Conservation (phyloP, 2,797 vertebrate species). For the Peromyscus eremicus region DNA sequence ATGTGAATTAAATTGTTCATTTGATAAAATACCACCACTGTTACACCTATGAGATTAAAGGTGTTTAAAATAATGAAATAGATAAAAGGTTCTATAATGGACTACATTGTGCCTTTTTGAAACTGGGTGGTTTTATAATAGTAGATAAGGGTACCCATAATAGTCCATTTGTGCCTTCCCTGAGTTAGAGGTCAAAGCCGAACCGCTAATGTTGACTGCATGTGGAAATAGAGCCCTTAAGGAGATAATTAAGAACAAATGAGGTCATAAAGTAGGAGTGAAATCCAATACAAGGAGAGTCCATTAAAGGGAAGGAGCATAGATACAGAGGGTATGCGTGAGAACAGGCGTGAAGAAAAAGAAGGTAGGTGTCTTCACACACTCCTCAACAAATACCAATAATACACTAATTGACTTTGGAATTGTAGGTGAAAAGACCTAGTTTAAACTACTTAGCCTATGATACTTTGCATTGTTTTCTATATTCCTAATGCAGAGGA, state of each 20-base stretch:
- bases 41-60: background rate
- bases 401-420: background rate
- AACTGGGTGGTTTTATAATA: background rate
- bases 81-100: background rate
- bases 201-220: background rate
- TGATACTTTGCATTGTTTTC: background rate
- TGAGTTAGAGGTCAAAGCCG: background rate
- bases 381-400: background rate
- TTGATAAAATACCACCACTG: background rate
- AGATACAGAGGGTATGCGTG: accelerated
- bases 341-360: background rate
- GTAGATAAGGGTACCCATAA: background rate
- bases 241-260: background rate
- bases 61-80: conserved; percentile 25
- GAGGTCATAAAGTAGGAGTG: background rate
- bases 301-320: background rate
- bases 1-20: background rate
- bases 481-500: background rate
- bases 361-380: background rate
- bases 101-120: background rate
- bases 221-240: background rate
- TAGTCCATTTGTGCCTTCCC: background rate
- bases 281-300: background rate
- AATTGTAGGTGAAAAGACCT: background rate
- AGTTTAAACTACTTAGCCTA: background rate